A percentile compares a stretch with the other conserved stretches of the same genome.
These are phyloP conservation scores for Leucozona laternaria DNA, from an alignment of 2,888 invertebrate genomes.

Conservation along the genomic window DNA sequence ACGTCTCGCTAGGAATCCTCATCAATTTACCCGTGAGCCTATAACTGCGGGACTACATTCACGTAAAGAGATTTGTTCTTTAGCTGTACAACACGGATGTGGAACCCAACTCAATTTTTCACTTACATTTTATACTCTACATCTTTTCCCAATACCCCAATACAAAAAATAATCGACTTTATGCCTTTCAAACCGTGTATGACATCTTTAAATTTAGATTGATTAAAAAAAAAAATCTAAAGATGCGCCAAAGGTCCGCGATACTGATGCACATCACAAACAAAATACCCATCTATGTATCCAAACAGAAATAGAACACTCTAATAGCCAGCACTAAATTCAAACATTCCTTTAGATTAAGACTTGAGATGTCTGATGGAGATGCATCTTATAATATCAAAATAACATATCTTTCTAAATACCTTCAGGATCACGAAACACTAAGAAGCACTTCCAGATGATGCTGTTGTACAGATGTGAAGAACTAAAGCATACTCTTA, in stretches of 20 bases:
- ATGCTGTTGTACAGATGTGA: neutral
- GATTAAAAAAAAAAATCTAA: neutral
- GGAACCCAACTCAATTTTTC: no score
- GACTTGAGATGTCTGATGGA: conserved; percentile 7
- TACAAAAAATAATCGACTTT: no score
- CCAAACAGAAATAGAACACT: neutral
- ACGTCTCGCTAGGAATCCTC: no score
- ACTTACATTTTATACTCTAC: no score
- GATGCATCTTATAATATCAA: conserved; percentile 5
- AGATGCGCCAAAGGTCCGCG: neutral
- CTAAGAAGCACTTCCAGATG: conserved; percentile 41
- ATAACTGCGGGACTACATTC: no score
- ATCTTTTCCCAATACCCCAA: no score
- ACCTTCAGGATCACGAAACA: conserved; percentile 38
- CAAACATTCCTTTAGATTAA: neutral
- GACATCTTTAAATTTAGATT: no score
- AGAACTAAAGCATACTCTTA: neutral
- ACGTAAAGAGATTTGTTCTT: no score
- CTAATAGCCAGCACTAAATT: neutral
- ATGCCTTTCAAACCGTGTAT: no score
- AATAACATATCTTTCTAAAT: conserved; percentile 40
- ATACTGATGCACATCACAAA: neutral
- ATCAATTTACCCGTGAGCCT: no score
- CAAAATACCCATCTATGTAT: neutral
- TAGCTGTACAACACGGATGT: no score